These are phyloP conservation scores for Neopelma chrysocephalum DNA, from an alignment of 2,797 vertebrate genomes.

Conservation along the genomic window DNA sequence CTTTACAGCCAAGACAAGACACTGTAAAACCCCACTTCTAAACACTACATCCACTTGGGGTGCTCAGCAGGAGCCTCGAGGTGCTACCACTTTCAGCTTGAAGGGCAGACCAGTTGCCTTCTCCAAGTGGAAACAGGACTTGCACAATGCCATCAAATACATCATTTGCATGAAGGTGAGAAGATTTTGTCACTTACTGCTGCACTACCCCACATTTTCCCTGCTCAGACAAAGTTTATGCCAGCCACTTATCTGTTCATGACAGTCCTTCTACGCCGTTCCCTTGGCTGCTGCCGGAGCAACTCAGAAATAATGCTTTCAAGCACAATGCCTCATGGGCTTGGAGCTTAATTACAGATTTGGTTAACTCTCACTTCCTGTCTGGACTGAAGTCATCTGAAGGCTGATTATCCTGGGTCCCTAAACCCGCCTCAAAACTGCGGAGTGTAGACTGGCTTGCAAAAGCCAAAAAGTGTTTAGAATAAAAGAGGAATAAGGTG, in stretches of 20 bases:
- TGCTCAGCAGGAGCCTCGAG: not conserved
- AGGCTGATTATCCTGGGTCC: not conserved
- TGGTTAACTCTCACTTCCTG: not conserved
- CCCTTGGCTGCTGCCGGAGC: not conserved
- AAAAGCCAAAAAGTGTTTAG: not conserved
- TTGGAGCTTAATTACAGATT: not conserved
- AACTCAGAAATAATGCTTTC: not conserved
- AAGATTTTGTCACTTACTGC: not conserved
- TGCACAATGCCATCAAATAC: not conserved
- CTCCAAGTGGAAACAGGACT: not conserved
- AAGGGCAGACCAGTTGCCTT: not conserved
- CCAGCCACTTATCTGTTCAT: not conserved
- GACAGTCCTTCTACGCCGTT: not conserved
- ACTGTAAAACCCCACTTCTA: not conserved
- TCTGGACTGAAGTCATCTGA: not conserved
- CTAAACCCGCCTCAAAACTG: not conserved
- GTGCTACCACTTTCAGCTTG: not conserved
- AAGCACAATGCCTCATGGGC: not conserved
- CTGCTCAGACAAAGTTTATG: not conserved
- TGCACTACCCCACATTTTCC: not conserved
- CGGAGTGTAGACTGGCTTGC: not conserved
- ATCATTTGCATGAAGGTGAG: not conserved
- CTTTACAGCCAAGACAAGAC: not conserved
- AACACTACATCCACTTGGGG: rapidly evolving
- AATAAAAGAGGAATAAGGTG: not conserved